Evolutionary conservation across 2,888 invertebrate species (phyloP), one percentile per base, ranked within the genome.

Genomic region (Leptopilina syphax): DNA sequence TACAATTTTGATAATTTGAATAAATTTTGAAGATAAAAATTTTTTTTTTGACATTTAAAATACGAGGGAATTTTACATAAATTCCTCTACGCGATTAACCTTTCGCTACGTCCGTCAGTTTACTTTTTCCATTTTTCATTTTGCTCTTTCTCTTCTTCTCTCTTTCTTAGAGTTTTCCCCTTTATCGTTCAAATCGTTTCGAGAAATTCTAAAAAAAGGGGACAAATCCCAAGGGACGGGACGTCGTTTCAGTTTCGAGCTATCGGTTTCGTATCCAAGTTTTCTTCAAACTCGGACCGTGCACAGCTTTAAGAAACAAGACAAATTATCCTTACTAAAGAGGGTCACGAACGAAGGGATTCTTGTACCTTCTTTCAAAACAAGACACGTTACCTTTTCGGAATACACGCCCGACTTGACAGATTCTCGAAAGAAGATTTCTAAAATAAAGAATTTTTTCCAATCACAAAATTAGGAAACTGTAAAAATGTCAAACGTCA

Each of bases 201-300:
- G 73, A 73, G 73, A 57, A 50, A 50, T 50, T 73, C 34, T 73
- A 54, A 73, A 57, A 73, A 44, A 44, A 44, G 44, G 73, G 57
- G 73, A 73, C 73, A 73, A 73, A 84, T 86, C 88, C 85, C 86
- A 44, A 57, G 85, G 83, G 88, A 82, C 83, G 82, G 85, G 84
- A 85, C 81, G 86, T 88, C 87, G 86, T 86, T 86, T 87, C 83
- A 84, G 84, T 81, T 81, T 79, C 68, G 68, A 82, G 82, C 85
- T 86, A 86, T 86, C 86, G 84, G 80, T 86, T 83, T 50, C 81
- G 80, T 77, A 84, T 84, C 73, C 57, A 73, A 73, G 34, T 73
- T 73, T 57, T 34, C 10, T 73, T 1, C 9, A 27, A 34, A 41
- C 57, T 54, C 41, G 34, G 63, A 63, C 57, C 54, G 44, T 44